Conservation (phyloP, 2,888 invertebrate genomes). For the Drosophila subsilvestris region DNA sequence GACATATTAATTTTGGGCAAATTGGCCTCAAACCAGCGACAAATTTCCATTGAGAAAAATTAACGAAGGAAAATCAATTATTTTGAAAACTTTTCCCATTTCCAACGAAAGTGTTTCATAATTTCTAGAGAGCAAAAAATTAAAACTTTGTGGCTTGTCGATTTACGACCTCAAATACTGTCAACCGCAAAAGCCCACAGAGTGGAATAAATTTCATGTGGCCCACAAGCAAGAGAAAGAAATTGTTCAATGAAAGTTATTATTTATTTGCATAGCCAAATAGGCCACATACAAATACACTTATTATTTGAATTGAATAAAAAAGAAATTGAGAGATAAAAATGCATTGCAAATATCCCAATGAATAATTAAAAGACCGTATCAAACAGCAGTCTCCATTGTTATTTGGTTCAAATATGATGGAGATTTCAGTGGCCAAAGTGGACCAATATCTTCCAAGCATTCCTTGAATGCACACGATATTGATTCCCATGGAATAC, state of each 20-base stretch:
- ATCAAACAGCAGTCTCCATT: neutral
- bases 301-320: neutral
- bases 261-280: slow-evolving; percentile 5
- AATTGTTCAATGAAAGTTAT: slow-evolving; percentile 16
- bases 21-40: slow-evolving; percentile 30
- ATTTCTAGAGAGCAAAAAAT: slow-evolving; percentile 15
- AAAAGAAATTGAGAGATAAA: neutral
- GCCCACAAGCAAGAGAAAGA: neutral
- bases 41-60: slow-evolving; percentile 1
- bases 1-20: slow-evolving; percentile 45
- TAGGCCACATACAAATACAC: no score
- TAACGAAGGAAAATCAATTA: slow-evolving; percentile 32
- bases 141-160: slow-evolving; percentile 24
- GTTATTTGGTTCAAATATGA: neutral
- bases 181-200: slow-evolving; percentile 47
- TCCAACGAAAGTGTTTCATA: slow-evolving; percentile 17
- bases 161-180: slow-evolving; percentile 32
- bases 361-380: neutral
- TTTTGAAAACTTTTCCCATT: slow-evolving; percentile 24
- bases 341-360: neutral
- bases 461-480: neutral
- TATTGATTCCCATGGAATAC: slow-evolving; percentile 20
- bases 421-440: neutral
- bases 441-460: neutral
- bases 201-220: slow-evolving; percentile 50